Conservation (phyloP, 2,888 invertebrate species). For the Oxystoma pomonae region DNA sequence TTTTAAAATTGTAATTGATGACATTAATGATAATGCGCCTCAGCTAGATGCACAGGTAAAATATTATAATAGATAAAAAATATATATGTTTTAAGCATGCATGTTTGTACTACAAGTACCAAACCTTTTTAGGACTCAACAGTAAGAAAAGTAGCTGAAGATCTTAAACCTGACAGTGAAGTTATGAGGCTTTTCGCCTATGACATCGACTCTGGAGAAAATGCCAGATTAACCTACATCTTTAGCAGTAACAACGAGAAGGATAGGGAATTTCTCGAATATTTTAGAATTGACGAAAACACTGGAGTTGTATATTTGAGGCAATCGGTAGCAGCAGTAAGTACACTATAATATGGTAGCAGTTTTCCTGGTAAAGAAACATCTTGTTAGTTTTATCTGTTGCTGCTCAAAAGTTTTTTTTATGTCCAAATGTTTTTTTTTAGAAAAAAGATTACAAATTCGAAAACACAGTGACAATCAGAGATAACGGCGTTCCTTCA, state of each 20-base stretch:
- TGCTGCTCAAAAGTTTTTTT: too few species aligned
- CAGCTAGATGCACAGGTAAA: conserved; percentile 77
- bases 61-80: neutral
- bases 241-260: conserved; percentile 50
- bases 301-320: conserved; percentile 70
- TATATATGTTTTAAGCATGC: conserved; percentile 6
- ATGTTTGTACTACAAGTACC: conserved; percentile 57
- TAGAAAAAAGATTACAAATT: conserved; percentile 62
- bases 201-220: conserved; percentile 87
- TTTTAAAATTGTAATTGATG: conserved; percentile 84
- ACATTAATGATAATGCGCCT: conserved; percentile 89
- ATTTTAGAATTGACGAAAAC: conserved; percentile 76
- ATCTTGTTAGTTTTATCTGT: too few species aligned
- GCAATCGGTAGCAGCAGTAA: conserved; percentile 35
- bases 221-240: conserved; percentile 77
- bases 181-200: conserved; percentile 90
- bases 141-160: conserved; percentile 75
- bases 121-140: neutral
- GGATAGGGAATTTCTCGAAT: conserved; percentile 52
- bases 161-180: conserved; percentile 64
- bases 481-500: conserved; percentile 62
- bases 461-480: conserved; percentile 69
- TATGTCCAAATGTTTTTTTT: conserved; percentile 30
- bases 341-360: too few species aligned
- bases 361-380: too few species aligned